Conservation (phyloP, 2,888 invertebrate genomes). For the Hemithea aestivaria region DNA sequence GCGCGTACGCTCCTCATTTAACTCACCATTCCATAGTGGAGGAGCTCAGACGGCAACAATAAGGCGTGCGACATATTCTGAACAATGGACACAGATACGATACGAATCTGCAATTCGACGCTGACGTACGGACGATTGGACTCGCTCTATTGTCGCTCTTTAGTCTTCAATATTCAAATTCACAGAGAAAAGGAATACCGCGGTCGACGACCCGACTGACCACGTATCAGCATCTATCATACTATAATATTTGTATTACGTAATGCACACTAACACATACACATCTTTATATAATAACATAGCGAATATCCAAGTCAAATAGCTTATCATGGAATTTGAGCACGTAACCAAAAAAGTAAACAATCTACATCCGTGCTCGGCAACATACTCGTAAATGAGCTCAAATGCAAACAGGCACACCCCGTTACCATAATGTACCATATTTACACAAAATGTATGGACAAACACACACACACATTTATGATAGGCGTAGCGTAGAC, state of each 20-base stretch:
- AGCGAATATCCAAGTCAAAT: slow-evolving; percentile 24
- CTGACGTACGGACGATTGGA: slow-evolving; percentile 59
- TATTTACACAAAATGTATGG: slow-evolving; percentile 38
- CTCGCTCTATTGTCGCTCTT: slow-evolving; percentile 52
- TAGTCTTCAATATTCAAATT: slow-evolving; percentile 50
- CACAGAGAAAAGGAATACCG: slow-evolving; percentile 34
- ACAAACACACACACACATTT: slow-evolving; percentile 38
- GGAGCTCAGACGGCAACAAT: slow-evolving; percentile 56
- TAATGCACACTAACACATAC: slow-evolving; percentile 24
- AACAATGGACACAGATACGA: slow-evolving; percentile 71
- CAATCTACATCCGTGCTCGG: slow-evolving; percentile 49
- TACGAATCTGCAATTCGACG: slow-evolving; percentile 67
- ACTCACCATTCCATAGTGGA: slow-evolving; percentile 56
- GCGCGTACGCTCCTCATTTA: slow-evolving; percentile 63
- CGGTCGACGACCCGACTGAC: slow-evolving; percentile 48
- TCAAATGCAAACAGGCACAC: slow-evolving; percentile 57
- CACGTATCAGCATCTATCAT: slow-evolving; percentile 26
- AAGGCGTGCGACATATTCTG: slow-evolving; percentile 73
- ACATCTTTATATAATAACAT: slow-evolving; percentile 17
- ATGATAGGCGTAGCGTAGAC: slow-evolving; percentile 36
- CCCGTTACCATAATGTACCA: slow-evolving; percentile 45
- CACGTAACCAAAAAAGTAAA: slow-evolving; percentile 47
- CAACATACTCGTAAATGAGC: slow-evolving; percentile 52
- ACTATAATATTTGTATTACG: slow-evolving; percentile 28
- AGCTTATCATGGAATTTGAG: slow-evolving; percentile 33